Evolutionary conservation across 2,797 vertebrate species (phyloP).

Genomic region (Rallus crepitans): DNA sequence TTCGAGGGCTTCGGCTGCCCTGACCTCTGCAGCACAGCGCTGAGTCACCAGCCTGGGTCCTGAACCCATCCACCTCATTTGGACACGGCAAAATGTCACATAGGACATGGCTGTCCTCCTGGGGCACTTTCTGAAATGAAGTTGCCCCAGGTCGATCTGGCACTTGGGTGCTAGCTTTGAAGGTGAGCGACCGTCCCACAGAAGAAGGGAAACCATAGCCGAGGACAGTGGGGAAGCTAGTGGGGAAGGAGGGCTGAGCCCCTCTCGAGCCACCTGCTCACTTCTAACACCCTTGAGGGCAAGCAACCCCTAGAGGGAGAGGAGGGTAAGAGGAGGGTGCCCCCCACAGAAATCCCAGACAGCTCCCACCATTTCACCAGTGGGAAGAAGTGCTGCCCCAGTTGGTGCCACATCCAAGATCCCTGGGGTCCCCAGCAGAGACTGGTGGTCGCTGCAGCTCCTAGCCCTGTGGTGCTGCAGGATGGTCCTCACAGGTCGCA

Average conservation of each 20-base stretch:
- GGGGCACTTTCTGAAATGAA: background rate
- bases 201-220: background rate
- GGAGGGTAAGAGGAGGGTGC: background rate
- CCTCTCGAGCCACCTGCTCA: background rate
- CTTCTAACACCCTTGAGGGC: background rate
- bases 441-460: fast-evolving
- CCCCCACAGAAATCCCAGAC: fast-evolving
- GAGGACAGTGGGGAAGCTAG: background rate
- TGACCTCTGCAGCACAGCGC: background rate
- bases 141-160: fast-evolving
- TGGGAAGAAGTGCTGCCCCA: background rate
- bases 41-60: background rate
- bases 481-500: fast-evolving
- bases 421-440: background rate
- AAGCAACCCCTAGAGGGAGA: background rate
- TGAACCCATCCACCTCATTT: background rate
- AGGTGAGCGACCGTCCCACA: background rate
- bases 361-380: fast-evolving
- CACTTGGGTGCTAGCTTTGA: background rate
- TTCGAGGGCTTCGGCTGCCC: background rate
- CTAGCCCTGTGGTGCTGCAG: fast-evolving
- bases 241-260: background rate
- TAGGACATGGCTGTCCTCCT: background rate
- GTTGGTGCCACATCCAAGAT: background rate
- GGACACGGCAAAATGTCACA: background rate